phyloP scores from a whole-genome alignment of 1,140 invertebrate species.

The Papilio dardanus region DNA sequence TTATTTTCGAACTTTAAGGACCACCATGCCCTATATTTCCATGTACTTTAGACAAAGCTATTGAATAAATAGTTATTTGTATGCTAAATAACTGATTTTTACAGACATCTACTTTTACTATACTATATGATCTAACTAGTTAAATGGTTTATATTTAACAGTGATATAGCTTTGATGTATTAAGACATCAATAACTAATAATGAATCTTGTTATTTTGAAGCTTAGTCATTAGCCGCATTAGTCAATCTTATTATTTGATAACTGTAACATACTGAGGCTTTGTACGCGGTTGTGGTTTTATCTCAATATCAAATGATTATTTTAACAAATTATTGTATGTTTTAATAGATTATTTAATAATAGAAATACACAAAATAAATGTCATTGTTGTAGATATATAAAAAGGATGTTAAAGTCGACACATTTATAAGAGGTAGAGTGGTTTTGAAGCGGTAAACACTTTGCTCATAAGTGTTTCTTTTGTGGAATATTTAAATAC shows the following conservation, averaged over 20 bases:
- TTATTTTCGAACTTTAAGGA: not conserved
- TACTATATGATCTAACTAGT: not conserved
- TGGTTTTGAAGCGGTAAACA: conserved; percentile 15
- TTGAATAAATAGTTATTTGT: not conserved
- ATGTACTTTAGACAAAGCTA: not conserved
- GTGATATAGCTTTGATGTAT: not conserved
- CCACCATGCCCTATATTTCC: not conserved
- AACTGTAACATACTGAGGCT: not conserved
- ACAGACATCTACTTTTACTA: no score
- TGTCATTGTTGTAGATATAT: no score
- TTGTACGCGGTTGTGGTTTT: not conserved
- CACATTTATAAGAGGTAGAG: not conserved
- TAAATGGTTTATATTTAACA: not conserved
- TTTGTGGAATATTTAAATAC: not conserved
- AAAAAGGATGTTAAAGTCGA: not conserved
- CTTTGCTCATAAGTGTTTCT: conserved; percentile 21
- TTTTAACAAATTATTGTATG: not conserved
- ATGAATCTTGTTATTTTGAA: not conserved
- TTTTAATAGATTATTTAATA: not conserved
- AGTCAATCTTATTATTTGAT: conserved; percentile 12
- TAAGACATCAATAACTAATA: not conserved
- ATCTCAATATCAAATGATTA: not conserved
- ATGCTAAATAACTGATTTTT: not conserved
- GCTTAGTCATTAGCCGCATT: not conserved
- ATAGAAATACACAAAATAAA: no score